A percentile compares a stretch with the other conserved stretches of the same genome.
phyloP scores from a whole-genome alignment of 2,888 invertebrate species.

The Hemaris fuciformis region DNA sequence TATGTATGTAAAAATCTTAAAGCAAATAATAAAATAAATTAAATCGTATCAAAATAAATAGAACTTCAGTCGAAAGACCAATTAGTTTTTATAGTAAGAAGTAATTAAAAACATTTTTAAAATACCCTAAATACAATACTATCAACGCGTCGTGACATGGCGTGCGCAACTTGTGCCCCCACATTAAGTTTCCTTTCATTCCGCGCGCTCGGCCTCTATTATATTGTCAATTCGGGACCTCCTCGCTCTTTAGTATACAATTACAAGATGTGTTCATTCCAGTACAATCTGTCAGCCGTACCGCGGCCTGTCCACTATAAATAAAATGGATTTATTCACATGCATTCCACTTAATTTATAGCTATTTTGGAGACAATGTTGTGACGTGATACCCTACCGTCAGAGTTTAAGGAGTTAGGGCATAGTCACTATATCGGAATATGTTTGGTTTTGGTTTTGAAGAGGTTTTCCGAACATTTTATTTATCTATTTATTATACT shows the following conservation, averaged over 20 bases:
- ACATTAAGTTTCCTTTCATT: conserved; percentile 17
- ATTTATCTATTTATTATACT: too few relatives aligned
- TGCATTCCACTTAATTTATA: conserved; percentile 65
- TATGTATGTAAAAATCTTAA: too few relatives aligned
- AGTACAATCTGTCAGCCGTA: conserved; percentile 67
- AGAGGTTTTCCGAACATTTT: too few relatives aligned
- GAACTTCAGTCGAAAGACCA: too few relatives aligned
- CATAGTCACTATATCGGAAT: not conserved
- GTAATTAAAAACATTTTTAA: not conserved
- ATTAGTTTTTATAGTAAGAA: too few relatives aligned
- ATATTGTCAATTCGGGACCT: conserved; percentile 72
- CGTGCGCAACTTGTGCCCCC: not conserved
- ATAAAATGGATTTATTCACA: conserved; percentile 68
- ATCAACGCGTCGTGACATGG: not conserved
- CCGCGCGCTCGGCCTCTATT: conserved; percentile 48
- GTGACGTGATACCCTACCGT: conserved; percentile 44
- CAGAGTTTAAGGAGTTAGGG: conserved; percentile 12
- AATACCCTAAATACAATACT: not conserved
- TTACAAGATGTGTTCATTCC: conserved; percentile 76
- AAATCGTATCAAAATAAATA: too few relatives aligned
- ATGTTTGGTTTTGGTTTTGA: not conserved
- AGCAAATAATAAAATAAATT: too few relatives aligned
- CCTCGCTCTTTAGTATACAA: conserved; percentile 59
- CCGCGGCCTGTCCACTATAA: conserved; percentile 53
- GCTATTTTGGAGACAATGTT: conserved; percentile 60